Percentiles rank a stretch among this genome's conserved stretches.
Evolutionary conservation across 2,888 invertebrate species (phyloP).

Genomic region (Ceramica pisi): DNA sequence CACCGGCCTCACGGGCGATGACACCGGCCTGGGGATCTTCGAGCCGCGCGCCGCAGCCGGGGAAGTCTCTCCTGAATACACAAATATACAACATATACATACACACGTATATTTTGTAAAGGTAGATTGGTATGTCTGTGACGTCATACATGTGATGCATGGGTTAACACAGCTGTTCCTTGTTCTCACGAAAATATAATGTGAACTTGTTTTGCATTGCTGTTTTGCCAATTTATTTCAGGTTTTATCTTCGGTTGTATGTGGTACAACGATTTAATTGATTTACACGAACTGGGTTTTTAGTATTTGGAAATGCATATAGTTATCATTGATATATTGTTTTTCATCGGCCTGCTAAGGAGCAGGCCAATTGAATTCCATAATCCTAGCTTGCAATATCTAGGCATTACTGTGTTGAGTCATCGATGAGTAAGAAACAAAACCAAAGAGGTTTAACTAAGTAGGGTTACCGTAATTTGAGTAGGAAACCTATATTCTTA

Average conservation of each 20-base stretch:
- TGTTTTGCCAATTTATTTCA: slow-evolving; percentile 16
- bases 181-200: slow-evolving; percentile 56
- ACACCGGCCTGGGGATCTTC: slow-evolving; percentile 94
- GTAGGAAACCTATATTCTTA: neutral
- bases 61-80: slow-evolving; percentile 84
- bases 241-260: slow-evolving; percentile 17
- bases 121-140: slow-evolving; percentile 19
- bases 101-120: neutral
- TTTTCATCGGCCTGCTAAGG: neutral
- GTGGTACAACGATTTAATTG: slow-evolving; percentile 2
- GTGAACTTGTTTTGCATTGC: slow-evolving; percentile 35
- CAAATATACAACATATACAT: slow-evolving; percentile 25
- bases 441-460: neutral
- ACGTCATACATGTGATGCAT: slow-evolving; percentile 40
- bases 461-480: neutral
- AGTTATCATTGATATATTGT: neutral
- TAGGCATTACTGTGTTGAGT: neutral
- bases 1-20: slow-evolving; percentile 93
- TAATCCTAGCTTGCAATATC: neutral
- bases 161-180: slow-evolving; percentile 65
- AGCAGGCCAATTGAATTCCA: neutral
- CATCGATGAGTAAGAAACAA: neutral
- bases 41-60: slow-evolving; percentile 91
- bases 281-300: slow-evolving; percentile 13
- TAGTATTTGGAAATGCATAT: neutral